These are phyloP conservation scores for Oxyruncus cristatus DNA, from an alignment of 2,113 vertebrate genomes.

Conservation along the genomic window DNA sequence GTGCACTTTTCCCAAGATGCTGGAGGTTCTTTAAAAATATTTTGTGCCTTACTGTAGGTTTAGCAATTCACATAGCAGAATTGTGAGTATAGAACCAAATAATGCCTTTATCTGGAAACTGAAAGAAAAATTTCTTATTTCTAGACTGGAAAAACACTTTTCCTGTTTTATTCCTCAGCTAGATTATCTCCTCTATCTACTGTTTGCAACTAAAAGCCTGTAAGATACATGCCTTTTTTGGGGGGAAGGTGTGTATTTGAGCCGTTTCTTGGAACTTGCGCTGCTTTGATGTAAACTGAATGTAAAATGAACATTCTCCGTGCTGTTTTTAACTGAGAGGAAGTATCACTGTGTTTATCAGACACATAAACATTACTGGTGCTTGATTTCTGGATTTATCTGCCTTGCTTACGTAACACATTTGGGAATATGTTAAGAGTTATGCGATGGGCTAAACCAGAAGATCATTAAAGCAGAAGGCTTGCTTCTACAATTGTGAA, in stretches of 20 bases:
- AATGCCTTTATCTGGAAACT: neutral
- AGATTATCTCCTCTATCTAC: neutral
- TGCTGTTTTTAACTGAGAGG: neutral
- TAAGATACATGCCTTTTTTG: neutral
- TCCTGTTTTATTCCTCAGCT: neutral
- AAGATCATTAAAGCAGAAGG: constrained; percentile 27
- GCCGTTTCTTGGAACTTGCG: neutral
- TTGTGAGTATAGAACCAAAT: neutral
- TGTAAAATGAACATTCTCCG: neutral
- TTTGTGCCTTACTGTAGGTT: neutral
- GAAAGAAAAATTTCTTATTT: neutral
- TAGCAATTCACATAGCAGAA: neutral
- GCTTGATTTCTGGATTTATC: neutral
- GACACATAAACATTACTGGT: neutral
- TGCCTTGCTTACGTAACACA: neutral
- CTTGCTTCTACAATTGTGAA: constrained; percentile 35
- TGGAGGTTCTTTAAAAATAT: neutral
- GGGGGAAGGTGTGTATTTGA: neutral
- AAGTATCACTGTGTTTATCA: neutral
- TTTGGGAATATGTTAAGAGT: neutral
- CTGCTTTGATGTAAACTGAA: neutral
- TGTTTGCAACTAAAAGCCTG: neutral
- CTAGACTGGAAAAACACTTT: neutral
- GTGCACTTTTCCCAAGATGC: neutral
- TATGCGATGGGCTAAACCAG: constrained; percentile 1